Conservation (phyloP, 2,797 vertebrate genomes). For the Loriculus beryllinus region DNA sequence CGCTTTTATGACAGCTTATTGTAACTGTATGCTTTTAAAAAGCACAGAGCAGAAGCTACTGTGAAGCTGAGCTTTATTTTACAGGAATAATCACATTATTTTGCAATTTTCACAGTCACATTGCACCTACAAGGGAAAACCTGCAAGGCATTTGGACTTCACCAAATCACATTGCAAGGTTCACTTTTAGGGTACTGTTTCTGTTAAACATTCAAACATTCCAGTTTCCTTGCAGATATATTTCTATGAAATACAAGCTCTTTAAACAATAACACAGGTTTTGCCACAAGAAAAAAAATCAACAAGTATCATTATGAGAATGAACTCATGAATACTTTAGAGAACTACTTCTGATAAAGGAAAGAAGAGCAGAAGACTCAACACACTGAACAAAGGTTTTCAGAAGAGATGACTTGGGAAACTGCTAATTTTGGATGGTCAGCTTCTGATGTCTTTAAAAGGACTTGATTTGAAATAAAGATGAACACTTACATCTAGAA, state of each 20-base stretch:
- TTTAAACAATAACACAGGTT: not conserved
- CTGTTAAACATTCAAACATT: not conserved
- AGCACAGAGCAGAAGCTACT: not conserved
- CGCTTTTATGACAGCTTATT: not conserved
- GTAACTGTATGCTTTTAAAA: not conserved
- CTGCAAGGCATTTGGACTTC: not conserved
- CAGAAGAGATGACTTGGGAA: not conserved
- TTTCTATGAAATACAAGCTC: not conserved
- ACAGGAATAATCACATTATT: not conserved
- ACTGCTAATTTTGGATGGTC: not conserved
- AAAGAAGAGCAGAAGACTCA: not conserved
- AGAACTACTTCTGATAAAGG: not conserved
- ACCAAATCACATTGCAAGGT: not conserved
- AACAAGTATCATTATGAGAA: not conserved
- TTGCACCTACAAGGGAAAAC: not conserved
- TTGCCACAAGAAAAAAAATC: not conserved
- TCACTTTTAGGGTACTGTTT: not conserved
- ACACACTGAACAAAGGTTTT: not conserved
- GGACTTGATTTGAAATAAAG: not conserved
- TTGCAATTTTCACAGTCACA: not conserved
- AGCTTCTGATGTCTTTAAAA: not conserved
- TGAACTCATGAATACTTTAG: not conserved
- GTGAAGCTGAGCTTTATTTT: not conserved
- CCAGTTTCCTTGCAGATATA: not conserved
- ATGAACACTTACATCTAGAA: not conserved